phyloP scores from a whole-genome alignment of 2,888 invertebrate genomes.

The Odontothrips loti region DNA sequence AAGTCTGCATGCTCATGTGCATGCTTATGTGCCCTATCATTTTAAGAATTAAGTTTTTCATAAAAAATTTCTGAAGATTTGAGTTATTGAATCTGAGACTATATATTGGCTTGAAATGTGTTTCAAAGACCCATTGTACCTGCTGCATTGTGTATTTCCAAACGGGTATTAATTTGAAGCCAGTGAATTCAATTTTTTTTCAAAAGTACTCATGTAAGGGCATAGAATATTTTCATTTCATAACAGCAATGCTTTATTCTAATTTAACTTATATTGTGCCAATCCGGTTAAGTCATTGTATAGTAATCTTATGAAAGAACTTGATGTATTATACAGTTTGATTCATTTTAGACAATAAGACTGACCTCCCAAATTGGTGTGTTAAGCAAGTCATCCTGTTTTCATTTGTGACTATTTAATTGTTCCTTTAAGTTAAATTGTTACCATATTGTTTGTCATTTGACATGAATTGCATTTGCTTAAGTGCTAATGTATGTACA shows the following conservation, averaged over 20 bases:
- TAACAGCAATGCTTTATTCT: slow-evolving; percentile 15
- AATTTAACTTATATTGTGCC: slow-evolving; percentile 16
- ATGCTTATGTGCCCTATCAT: background rate
- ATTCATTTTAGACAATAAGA: slow-evolving; percentile 11
- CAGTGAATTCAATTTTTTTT: background rate
- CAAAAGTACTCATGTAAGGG: slow-evolving; percentile 4
- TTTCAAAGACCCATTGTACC: background rate
- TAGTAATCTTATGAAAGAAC: background rate
- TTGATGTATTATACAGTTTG: background rate
- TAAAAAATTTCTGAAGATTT: background rate
- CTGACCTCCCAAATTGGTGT: slow-evolving; percentile 13
- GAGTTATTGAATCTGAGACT: background rate
- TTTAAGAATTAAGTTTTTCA: background rate
- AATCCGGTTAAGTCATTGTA: slow-evolving; percentile 25
- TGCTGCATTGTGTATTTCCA: background rate
- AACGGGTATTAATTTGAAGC: slow-evolving; percentile 22
- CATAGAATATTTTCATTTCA: background rate
- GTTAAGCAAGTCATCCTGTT: slow-evolving; percentile 20
- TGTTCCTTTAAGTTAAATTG: slow-evolving; percentile 23
- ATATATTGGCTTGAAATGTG: background rate
- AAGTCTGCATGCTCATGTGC: background rate
- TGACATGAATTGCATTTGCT: background rate
- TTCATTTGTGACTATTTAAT: slow-evolving; percentile 21
- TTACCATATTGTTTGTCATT: slow-evolving; percentile 20
- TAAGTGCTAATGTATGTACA: background rate